Evolutionary conservation across 2,888 invertebrate species (phyloP).

Genomic region (Thereva nobilitata): DNA sequence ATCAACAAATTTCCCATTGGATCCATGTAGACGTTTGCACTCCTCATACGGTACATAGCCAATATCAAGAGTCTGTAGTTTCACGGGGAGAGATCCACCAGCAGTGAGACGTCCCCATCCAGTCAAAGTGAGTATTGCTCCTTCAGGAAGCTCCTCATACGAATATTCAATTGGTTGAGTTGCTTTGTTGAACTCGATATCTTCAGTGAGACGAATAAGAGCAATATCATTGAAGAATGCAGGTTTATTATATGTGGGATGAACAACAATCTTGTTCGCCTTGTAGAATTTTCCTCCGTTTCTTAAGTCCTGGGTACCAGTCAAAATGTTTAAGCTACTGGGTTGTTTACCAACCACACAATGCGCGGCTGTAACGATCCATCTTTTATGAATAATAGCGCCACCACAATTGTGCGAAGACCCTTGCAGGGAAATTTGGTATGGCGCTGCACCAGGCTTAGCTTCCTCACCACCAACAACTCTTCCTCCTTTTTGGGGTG

Average conservation of each 20-base stretch:
- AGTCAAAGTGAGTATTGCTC: too few relatives aligned
- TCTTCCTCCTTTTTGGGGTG: neutral
- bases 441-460: constrained; percentile 44
- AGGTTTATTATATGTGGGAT: constrained; percentile 45
- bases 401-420: constrained; percentile 54
- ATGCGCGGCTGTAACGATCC: constrained; percentile 53
- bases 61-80: too few relatives aligned
- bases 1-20: too few relatives aligned
- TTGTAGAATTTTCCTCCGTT: constrained; percentile 38
- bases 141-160: too few relatives aligned
- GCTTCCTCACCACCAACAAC: neutral
- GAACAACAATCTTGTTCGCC: constrained; percentile 47
- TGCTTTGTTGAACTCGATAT: constrained; percentile 60
- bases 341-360: constrained; percentile 51
- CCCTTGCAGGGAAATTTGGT: constrained; percentile 53
- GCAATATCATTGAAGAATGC: constrained; percentile 68
- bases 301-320: constrained; percentile 52
- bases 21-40: too few relatives aligned
- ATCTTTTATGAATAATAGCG: constrained; percentile 50
- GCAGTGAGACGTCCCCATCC: too few relatives aligned
- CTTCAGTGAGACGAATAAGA: constrained; percentile 62
- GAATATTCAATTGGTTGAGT: constrained; percentile 43
- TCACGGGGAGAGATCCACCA: too few relatives aligned
- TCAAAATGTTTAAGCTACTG: constrained; percentile 46
- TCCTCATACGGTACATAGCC: too few relatives aligned